phyloP scores from a whole-genome alignment of 2,888 invertebrate species.

The Xylota sylvarum region DNA sequence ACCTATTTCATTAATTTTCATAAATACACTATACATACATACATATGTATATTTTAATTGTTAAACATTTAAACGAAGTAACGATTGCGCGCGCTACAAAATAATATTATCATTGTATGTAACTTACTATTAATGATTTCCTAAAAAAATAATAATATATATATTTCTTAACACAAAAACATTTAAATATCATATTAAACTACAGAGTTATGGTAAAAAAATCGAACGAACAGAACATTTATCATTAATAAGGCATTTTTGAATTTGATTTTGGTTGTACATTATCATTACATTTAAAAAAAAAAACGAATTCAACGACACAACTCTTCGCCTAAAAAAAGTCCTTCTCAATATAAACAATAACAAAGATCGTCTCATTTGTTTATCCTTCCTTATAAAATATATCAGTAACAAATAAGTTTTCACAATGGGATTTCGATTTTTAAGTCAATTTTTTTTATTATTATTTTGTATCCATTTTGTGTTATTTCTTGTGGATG shows the following conservation, averaged over 20 bases:
- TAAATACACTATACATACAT: conserved; percentile 50
- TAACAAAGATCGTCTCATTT: conserved; percentile 38
- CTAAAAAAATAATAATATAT: neutral
- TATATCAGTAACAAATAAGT: conserved; percentile 63
- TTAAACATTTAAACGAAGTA: conserved; percentile 67
- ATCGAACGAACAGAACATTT: conserved; percentile 41
- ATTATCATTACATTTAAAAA: conserved; percentile 43
- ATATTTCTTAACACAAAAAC: conserved; percentile 23
- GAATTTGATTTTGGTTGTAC: conserved; percentile 54
- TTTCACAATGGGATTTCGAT: conserved; percentile 34
- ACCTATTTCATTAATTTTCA: conserved; percentile 11
- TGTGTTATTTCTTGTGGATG: conserved; percentile 27
- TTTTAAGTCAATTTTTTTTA: conserved; percentile 37
- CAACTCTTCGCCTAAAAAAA: conserved; percentile 18
- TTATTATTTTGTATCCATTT: conserved; percentile 31
- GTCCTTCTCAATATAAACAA: conserved; percentile 41
- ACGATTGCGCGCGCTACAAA: conserved; percentile 73
- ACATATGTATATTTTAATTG: conserved; percentile 39
- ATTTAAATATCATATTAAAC: conserved; percentile 45
- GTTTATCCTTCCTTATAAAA: conserved; percentile 56
- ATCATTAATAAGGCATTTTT: conserved; percentile 73
- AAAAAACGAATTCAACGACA: conserved; percentile 45
- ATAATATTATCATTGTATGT: conserved; percentile 46
- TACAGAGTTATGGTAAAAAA: conserved; percentile 45
- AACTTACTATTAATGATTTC: conserved; percentile 11